These are phyloP conservation scores for Chiridota heheva DNA, from an alignment of 35 echinoderm and acorn worm genomes.

Conservation along the genomic window DNA sequence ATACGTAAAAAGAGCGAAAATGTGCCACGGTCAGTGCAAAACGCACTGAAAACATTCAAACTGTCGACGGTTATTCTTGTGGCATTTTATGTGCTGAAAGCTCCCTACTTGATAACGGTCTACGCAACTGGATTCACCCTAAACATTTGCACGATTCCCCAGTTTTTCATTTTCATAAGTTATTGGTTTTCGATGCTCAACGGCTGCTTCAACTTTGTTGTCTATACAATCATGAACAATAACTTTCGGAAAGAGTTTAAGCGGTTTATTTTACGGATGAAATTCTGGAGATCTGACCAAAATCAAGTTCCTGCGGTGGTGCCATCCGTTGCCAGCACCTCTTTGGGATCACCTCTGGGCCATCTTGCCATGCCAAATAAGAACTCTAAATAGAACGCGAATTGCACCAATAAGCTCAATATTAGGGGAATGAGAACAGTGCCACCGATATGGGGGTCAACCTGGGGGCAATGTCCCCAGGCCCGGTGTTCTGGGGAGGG, in stretches of 20 bases:
- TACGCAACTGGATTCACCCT: background rate
- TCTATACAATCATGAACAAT: constrained; percentile 41
- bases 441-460: too few relatives aligned
- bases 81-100: constrained; percentile 34
- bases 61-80: constrained; percentile 31
- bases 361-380: too few relatives aligned
- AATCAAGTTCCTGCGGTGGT: too few relatives aligned
- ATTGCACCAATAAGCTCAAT: too few relatives aligned
- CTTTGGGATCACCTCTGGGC: too few relatives aligned
- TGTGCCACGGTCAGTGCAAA: background rate
- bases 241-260: constrained; percentile 40
- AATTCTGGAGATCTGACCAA: too few relatives aligned
- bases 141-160: constrained; percentile 7
- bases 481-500: too few relatives aligned
- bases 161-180: constrained; percentile 18
- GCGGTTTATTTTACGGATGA: constrained; percentile 20
- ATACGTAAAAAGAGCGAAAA: background rate
- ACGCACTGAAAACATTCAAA: constrained; percentile 28
- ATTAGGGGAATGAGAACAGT: too few relatives aligned
- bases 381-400: too few relatives aligned
- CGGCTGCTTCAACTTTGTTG: constrained; percentile 39
- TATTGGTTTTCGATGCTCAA: constrained; percentile 28
- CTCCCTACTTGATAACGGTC: constrained; percentile 10
- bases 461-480: too few relatives aligned
- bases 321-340: too few relatives aligned